phyloP scores from a whole-genome alignment of 1,140 invertebrate species.

The Zaprionus nigranus region DNA sequence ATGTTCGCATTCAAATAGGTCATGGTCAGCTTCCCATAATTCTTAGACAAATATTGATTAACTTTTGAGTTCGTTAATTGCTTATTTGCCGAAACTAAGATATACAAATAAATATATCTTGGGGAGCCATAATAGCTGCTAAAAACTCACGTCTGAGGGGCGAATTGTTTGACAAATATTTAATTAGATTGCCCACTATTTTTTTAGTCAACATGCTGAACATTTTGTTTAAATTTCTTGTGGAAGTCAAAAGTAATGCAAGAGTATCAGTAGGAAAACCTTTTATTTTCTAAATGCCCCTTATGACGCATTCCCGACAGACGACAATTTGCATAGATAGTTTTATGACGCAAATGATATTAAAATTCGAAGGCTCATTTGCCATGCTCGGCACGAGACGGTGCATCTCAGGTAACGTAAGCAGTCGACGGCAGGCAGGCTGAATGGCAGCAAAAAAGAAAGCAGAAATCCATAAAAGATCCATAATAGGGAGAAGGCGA shows the following conservation, averaged over 20 bases:
- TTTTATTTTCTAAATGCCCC: background rate
- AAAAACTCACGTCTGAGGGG: too few relatives aligned
- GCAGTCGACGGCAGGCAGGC: background rate
- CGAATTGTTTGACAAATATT: background rate
- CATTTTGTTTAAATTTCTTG: background rate
- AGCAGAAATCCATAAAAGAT: constrained; percentile 21
- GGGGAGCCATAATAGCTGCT: constrained; percentile 3
- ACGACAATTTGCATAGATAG: constrained; percentile 4
- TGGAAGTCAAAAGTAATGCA: background rate
- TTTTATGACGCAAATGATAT: constrained; percentile 3
- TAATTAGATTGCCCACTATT: background rate
- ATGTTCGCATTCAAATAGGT: background rate
- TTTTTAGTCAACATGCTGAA: too few relatives aligned
- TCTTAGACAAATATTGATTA: background rate
- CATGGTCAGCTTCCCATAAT: background rate
- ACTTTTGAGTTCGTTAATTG: background rate
- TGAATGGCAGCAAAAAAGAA: constrained; percentile 1
- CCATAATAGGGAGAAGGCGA: constrained; percentile 26
- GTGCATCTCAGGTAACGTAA: background rate
- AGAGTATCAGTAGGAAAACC: background rate
- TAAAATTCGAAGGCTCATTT: constrained; percentile 6
- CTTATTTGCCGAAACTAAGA: background rate
- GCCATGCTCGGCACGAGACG: constrained; percentile 16
- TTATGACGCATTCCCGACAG: constrained; percentile 12
- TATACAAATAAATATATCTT: constrained; percentile 19